Percentiles rank a stretch among this genome's conserved stretches.
Evolutionary conservation across 2,113 vertebrate species (phyloP).

Genomic region (Vidua macroura): DNA sequence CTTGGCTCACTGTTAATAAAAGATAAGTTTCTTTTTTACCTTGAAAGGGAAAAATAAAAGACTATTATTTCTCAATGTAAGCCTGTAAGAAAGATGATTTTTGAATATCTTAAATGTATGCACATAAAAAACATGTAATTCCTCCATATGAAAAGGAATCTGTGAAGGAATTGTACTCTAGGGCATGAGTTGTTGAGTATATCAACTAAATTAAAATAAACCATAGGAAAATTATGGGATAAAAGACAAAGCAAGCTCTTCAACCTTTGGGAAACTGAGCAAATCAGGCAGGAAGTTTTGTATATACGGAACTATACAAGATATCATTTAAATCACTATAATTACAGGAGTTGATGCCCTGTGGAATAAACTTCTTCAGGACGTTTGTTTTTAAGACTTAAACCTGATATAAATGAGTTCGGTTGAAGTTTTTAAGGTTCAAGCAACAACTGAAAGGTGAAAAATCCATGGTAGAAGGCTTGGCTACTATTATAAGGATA

Average conservation of each 20-base stretch:
- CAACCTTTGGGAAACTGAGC: neutral
- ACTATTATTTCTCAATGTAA: neutral
- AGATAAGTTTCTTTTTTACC: slow-evolving; percentile 44
- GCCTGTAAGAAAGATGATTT: neutral
- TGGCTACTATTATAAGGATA: neutral
- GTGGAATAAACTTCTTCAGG: neutral
- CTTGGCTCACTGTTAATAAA: slow-evolving; percentile 47
- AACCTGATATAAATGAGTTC: neutral
- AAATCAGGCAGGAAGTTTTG: neutral
- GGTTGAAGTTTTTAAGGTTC: neutral
- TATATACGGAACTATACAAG: neutral
- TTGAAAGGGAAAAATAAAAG: neutral
- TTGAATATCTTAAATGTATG: neutral
- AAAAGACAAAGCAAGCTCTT: neutral
- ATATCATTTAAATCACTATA: neutral
- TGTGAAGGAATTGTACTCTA: neutral
- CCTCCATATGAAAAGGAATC: neutral
- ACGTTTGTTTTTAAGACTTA: neutral
- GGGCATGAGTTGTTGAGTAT: neutral
- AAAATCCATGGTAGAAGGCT: neutral
- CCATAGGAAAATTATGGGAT: neutral
- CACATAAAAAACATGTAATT: neutral
- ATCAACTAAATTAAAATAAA: neutral
- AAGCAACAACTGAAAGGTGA: neutral
- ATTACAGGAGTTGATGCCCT: neutral